A percentile compares a stretch with the other conserved stretches of the same genome.
Evolutionary conservation across 2,113 vertebrate genomes (phyloP).

Genomic region (Nyctibius bracteatus): DNA sequence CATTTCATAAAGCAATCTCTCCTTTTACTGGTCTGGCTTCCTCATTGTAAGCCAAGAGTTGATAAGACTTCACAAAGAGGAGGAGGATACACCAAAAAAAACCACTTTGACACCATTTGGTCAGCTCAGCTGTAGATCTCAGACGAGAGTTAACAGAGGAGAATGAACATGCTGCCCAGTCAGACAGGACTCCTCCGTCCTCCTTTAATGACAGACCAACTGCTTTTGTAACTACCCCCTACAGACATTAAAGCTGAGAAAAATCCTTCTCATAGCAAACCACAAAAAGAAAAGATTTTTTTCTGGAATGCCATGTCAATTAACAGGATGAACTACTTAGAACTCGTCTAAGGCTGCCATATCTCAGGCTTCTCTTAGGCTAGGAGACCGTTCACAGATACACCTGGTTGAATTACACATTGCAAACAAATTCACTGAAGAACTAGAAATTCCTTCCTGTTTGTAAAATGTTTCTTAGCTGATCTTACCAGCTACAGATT

Average conservation of each 20-base stretch:
- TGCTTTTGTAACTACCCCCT: slow-evolving; percentile 53
- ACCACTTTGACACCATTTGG: background rate
- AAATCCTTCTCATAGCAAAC: slow-evolving; percentile 43
- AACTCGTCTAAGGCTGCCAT: background rate
- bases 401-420: background rate
- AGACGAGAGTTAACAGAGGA: slow-evolving; percentile 35
- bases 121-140: slow-evolving; percentile 1
- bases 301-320: slow-evolving; percentile 8
- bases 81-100: background rate
- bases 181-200: slow-evolving; percentile 38
- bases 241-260: slow-evolving; percentile 59
- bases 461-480: slow-evolving; percentile 27
- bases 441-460: slow-evolving; percentile 38
- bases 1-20: background rate
- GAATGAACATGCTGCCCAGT: slow-evolving; percentile 15
- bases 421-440: background rate
- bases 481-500: slow-evolving; percentile 23
- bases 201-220: slow-evolving; percentile 34
- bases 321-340: background rate
- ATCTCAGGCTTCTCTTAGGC: background rate
- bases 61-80: background rate
- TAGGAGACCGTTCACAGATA: background rate
- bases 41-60: background rate
- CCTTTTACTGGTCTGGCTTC: background rate
- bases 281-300: background rate